Percentiles rank a stretch among this genome's conserved stretches.
Evolutionary conservation across 2,888 invertebrate species (phyloP).

Genomic region (Diarsia brunnea): DNA sequence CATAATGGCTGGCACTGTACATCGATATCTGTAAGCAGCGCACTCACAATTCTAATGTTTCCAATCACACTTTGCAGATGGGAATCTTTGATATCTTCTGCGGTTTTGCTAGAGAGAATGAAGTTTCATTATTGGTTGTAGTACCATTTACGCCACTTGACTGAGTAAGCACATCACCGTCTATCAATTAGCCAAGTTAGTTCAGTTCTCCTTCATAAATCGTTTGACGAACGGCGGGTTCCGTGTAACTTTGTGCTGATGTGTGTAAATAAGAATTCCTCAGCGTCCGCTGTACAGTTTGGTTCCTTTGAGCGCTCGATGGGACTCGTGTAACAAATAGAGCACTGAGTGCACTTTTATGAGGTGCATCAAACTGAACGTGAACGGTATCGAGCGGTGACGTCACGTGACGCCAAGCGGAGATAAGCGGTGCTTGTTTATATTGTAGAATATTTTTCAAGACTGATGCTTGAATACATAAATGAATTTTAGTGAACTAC

Average conservation of each 20-base stretch:
- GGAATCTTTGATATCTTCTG: not conserved
- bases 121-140: not conserved
- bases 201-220: constrained; percentile 12
- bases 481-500: too few relatives aligned
- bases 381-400: not conserved
- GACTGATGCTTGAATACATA: not conserved
- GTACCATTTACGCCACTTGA: not conserved
- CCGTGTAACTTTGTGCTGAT: constrained; percentile 11
- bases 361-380: constrained; percentile 17
- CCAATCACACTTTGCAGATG: not conserved
- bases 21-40: too few relatives aligned
- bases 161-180: not conserved
- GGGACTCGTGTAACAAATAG: constrained; percentile 17
- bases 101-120: too few relatives aligned
- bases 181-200: constrained; percentile 27
- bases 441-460: not conserved
- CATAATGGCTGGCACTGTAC: not conserved
- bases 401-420: not conserved
- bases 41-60: not conserved
- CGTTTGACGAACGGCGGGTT: not conserved
- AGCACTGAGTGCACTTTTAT: constrained; percentile 21
- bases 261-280: constrained; percentile 34
- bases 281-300: constrained; percentile 13
- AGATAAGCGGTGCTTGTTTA: not conserved
- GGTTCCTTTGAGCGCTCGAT: constrained; percentile 10